Evolutionary conservation across 2,797 vertebrate genomes (phyloP), one percentile per base, ranked within the genome.

Genomic region (Acrossocheilus wenchowensis): DNA sequence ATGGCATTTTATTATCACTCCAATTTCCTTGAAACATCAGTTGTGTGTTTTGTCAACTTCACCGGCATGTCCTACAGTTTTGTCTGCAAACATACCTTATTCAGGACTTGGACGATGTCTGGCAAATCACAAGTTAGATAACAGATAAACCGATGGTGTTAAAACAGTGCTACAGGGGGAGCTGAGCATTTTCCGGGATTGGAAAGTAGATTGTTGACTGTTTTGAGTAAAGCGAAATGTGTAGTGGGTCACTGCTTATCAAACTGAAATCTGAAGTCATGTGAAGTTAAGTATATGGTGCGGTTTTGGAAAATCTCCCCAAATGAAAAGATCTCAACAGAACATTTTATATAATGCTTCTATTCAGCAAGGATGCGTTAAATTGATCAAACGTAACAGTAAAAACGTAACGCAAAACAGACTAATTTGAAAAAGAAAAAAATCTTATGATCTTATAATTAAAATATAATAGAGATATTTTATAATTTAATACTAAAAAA

Each of bases 31-130:
- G 90, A 91, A 92, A 92, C 88, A 89, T 92, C 87, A 5, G 88
- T 79, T 92, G 89, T 92, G 91, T 96, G 94, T 96, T 95, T 89
- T 96, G 94, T 95, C 93, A 96, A 96, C 94, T 92, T 84, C 26
- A 15, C 82, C 36, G 68, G 57, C 81, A 79, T 82, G 86, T 87
- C 66, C 8, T 6, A 62, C 81, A 81, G 94, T 95, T 95, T 94
- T 87, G 7, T 93, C 88, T 95, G 88, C 91, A 95, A 95, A 95
- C 94, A 95, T 19, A 4, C 11, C 52, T 87, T 21, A 80, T 43
- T 77, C 78, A 75, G 26, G 68, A 36, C 54, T 79, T 88, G 73
- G 69, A 71, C 50, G n/a, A 64, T 83, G 87, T 72, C 79, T 88
- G 64, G 19, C 26, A 41, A 78, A 69, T 43, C 83, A 73, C n/a